Base-by-base conservation (phyloP, 2,888 invertebrate genomes). In the Aproaerema taeniolella region DNA sequence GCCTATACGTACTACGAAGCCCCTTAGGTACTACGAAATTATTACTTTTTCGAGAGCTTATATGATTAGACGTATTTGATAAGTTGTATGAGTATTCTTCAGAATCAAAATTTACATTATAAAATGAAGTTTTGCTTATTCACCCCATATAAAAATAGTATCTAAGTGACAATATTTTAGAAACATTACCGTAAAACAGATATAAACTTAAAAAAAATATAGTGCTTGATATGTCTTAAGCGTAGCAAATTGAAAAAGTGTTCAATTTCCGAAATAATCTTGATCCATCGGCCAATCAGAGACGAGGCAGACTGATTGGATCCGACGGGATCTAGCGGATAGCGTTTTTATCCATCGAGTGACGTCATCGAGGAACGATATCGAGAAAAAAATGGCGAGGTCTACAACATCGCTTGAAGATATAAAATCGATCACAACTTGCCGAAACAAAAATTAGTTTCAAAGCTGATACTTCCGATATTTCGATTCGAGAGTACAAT, bases 301-400 rank as follows among this genome's bases (percentile, higher is more conserved):
- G 73, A 71, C 71, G 75, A 73, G 64, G 61, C 61, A 60, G 60
- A 59, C 72, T 76, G 75, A 75, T 76, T 76, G 75, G 68, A 72
- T 72, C 72, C 67, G 68, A 68, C 67, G 66, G 66, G 63, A 67
- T 68, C 66, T 56, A 60, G n/a, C 20, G 26, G 26, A 26, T 8
- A 8, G 4, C 20, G 8, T 6, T 20, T 8, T 20, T 20, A 6
- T 20, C 8, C 20, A 4, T 20, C 20, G 20, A 4, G 5, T 4
- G 20, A 6, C 8, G 20, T 20, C 20, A 20, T 8, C 20, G 8
- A 6, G 4, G 20, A 4, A 20, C 20, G 4, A 20, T 20, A 20
- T 20, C 8, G 8, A 20, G 20, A 20, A 20, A 6, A 6, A 20
- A 20, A 20, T 8, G n/a, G n/a, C n/a, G n/a, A n/a, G n/a, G n/a